phyloP scores from a whole-genome alignment of 2,888 invertebrate species.

The Deroplatys truncata region DNA sequence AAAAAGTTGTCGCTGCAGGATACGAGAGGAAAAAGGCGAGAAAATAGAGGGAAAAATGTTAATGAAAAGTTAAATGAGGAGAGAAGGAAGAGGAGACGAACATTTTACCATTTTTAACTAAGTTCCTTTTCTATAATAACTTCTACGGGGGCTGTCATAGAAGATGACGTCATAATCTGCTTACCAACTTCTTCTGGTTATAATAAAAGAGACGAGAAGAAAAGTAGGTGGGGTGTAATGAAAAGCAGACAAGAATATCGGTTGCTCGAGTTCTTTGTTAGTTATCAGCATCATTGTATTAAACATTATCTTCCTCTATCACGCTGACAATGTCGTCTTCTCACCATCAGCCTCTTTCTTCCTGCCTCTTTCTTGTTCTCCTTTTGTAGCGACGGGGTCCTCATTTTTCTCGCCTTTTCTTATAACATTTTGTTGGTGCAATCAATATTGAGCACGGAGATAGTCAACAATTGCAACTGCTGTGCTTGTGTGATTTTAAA shows the following conservation, averaged over 20 bases:
- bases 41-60: background rate
- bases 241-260: background rate
- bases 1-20: background rate
- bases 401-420: background rate
- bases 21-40: background rate
- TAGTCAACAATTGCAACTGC: no score
- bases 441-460: no score
- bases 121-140: slow-evolving; percentile 13
- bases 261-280: slow-evolving; percentile 5
- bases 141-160: slow-evolving; percentile 7
- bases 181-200: slow-evolving; percentile 5
- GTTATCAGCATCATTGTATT: slow-evolving; percentile 9
- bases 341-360: no score
- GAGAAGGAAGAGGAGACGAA: background rate
- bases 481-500: no score
- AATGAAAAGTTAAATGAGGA: slow-evolving; percentile 24
- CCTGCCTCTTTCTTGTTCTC: no score
- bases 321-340: background rate
- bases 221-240: background rate
- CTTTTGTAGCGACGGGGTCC: no score
- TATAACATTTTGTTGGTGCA: background rate
- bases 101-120: slow-evolving; percentile 15
- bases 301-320: background rate
- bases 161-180: slow-evolving; percentile 18
- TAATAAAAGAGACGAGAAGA: background rate